phyloP scores from a whole-genome alignment of 2,797 vertebrate species.

The Sebastes cheni region DNA sequence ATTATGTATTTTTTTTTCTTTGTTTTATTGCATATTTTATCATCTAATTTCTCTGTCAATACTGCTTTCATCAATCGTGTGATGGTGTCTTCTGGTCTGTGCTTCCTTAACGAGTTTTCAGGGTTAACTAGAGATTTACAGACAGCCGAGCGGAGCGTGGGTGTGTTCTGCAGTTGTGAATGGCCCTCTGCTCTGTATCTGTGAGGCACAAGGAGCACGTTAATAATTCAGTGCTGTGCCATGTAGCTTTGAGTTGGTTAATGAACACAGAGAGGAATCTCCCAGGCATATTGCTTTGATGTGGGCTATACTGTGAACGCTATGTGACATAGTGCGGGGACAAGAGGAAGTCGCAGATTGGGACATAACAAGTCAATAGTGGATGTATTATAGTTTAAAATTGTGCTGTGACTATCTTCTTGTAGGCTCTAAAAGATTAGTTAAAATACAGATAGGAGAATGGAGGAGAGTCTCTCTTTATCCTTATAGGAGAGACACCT shows the following conservation, averaged over 20 bases:
- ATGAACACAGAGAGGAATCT: constrained; percentile 67
- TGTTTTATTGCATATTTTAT: neutral
- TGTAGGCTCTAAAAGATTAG: neutral
- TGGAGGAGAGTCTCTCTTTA: constrained; percentile 8
- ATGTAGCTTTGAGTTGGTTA: constrained; percentile 64
- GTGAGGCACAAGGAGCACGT: constrained; percentile 63
- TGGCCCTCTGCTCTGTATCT: constrained; percentile 57
- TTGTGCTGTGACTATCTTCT: neutral
- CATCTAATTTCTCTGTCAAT: neutral
- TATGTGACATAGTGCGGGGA: constrained; percentile 26
- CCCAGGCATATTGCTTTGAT: constrained; percentile 64
- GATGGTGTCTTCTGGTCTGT: neutral
- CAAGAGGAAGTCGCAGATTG: constrained; percentile 11
- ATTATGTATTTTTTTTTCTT: neutral
- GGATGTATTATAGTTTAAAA: constrained; percentile 1
- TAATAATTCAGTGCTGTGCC: constrained; percentile 79
- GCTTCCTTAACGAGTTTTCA: constrained; percentile 10
- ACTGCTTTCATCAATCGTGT: neutral
- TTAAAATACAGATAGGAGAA: neutral
- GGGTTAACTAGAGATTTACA: constrained; percentile 34
- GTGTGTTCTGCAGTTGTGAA: constrained; percentile 43
- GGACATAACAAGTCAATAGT: constrained; percentile 7
- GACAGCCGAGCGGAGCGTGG: constrained; percentile 18
- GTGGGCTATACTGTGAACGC: constrained; percentile 48
- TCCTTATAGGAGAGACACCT: neutral